Base-by-base conservation (phyloP, 2,888 invertebrate species). In the Andrena haemorrhoa region DNA sequence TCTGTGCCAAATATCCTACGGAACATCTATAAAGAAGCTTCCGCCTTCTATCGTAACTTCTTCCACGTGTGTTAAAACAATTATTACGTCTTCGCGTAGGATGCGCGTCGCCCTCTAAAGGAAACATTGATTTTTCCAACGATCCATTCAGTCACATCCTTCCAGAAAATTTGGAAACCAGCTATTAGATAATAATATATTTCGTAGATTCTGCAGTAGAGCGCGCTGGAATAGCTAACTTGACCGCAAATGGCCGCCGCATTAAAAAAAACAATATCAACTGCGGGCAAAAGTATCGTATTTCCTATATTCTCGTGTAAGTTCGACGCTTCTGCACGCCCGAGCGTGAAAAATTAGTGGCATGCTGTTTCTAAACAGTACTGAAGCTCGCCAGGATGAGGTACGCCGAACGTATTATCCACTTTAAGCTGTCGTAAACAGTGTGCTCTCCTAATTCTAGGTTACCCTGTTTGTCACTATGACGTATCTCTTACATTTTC, bases 291-390 rank as follows among this genome's bases (percentile, higher is more conserved):
- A 68, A 78, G 78, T 79, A 65, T 41, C 2, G 4, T 23, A 53
- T 75, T 63, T 68, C 41, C 7, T 23, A 31, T 65, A 84, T 79
- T 78, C 53, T 68, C 33, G 65, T 51, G 16, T 53, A 64, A 41
- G 58, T 76, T 81, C 53, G 12, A 68, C 58, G 29, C 65, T 75
- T 56, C 5, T 41, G 26, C 60, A 71, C 20, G 66, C 70, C 76
- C 53, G 58, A 41, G 29, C 31, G 51, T 56, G n/a, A 75, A 69
- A 88, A 82, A 84, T 84, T 85, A 56, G 33, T 81, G 83, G 72
- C 63, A 91, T 92, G 91, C 74, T 90, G 75, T 90, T 90, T 33
- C 73, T 88, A 64, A 89, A 91, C 64, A 85, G 84, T 73, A 88
- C 85, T 75, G 86, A 83, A 53, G 66, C 84, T 63, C 82, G 86